These are phyloP conservation scores for Seriola rivoliana DNA, from an alignment of 2,113 vertebrate genomes.

Conservation along the genomic window DNA sequence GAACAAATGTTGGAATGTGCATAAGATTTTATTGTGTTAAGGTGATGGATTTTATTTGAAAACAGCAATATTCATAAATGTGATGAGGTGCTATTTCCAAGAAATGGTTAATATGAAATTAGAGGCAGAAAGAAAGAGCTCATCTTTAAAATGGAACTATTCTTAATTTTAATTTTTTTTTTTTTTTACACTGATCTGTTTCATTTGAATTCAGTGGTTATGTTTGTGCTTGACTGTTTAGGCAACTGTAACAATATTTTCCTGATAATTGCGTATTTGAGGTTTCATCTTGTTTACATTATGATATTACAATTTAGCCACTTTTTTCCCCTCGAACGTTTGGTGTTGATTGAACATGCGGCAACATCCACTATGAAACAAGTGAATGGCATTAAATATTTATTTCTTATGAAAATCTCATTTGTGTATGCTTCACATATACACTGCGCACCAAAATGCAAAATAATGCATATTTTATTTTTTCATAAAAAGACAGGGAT, in stretches of 20 bases:
- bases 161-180: slow-evolving; percentile 5
- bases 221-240: slow-evolving; percentile 22
- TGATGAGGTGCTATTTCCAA: slow-evolving; percentile 21
- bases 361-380: slow-evolving; percentile 28
- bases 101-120: slow-evolving; percentile 14
- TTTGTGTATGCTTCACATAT: slow-evolving; percentile 15
- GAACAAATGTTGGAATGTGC: slow-evolving; percentile 19
- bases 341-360: slow-evolving; percentile 14
- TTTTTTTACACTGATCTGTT: background rate
- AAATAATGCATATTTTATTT: slow-evolving; percentile 74
- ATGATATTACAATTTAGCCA: background rate
- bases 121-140: background rate
- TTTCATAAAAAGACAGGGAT: slow-evolving; percentile 79
- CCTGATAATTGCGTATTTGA: slow-evolving; percentile 14
- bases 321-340: background rate
- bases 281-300: slow-evolving; percentile 30
- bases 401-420: slow-evolving; percentile 44
- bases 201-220: background rate
- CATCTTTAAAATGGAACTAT: background rate
- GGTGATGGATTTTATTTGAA: background rate
- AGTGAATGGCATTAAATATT: slow-evolving; percentile 58
- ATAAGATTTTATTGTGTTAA: background rate
- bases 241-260: slow-evolving; percentile 8
- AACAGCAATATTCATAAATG: slow-evolving; percentile 22
- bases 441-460: slow-evolving; percentile 46